Evolutionary conservation across 2,113 vertebrate genomes (phyloP), one percentile per base, ranked within the genome.

Genomic region (Corvus moneduloides): DNA sequence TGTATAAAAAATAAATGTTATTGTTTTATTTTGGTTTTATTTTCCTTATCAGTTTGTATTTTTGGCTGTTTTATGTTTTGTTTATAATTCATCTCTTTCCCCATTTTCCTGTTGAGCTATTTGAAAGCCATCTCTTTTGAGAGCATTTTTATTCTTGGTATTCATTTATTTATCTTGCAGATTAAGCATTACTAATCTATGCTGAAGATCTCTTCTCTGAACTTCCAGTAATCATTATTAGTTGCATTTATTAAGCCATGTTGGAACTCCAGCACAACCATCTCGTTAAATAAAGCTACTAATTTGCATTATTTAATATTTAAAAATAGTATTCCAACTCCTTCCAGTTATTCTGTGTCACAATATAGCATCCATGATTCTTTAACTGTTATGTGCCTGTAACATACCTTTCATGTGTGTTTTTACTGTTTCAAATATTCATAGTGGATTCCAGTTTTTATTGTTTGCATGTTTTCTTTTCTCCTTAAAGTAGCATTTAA

Each of bases 91-190:
- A 5, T 76, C 9, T 90, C 43, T 59, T 73, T 59, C 13, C 14
- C 35, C 28, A 56, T 76, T 72, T 48, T 52, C 83, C 35, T 71
- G 8, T 87, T 96, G 78, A 82, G 44, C 27, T 23, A 48, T 89
- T 94, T 94, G 63, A 85, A 84, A 71, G 13, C 30, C 79, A 66
- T 90, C 9, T 85, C n/a, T 91, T 86, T 52, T 83, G 27, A 89
- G 5, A 89, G 8, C 4, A 49, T 74, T 93, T 93, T 66, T 74
- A 54, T 90, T 58, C 39, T 59, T 84, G 6, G 2, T 64, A 61
- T 87, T 32, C 18, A 73, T 84, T 82, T 90, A 81, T 74, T 97
- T 91, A 84, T 27, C n/a, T 41, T 95, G 51, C 26, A 96, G 9
- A 72, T 72, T 96, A 96, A 91, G 14, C 5, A 68, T 51, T 89